A percentile compares a stretch with the other conserved stretches of the same genome.
These are phyloP conservation scores for Tetragnatha versicolor DNA, from an alignment of 1,140 invertebrate genomes.

Conservation along the genomic window DNA sequence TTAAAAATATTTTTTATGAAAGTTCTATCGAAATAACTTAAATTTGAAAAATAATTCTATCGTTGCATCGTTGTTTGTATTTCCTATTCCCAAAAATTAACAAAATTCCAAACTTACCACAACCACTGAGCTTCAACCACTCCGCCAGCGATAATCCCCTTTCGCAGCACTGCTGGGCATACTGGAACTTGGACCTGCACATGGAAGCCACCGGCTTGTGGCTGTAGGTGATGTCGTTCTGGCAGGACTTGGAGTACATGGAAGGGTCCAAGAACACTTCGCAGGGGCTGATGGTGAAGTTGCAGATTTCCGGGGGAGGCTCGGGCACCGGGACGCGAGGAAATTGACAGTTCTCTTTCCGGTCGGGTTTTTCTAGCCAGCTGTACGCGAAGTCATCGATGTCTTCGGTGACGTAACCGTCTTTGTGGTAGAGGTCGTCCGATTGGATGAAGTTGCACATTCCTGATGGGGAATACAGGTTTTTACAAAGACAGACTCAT, in stretches of 20 bases:
- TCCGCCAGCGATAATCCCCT: constrained; percentile 73
- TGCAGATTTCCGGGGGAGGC: constrained; percentile 62
- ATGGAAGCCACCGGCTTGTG: constrained; percentile 63
- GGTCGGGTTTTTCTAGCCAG: constrained; percentile 65
- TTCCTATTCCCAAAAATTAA: neutral
- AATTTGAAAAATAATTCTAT: neutral
- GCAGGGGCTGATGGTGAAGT: constrained; percentile 47
- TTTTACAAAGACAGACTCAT: neutral
- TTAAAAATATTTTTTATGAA: constrained; percentile 9
- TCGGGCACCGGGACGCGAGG: constrained; percentile 53
- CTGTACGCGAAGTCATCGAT: constrained; percentile 70
- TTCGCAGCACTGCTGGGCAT: constrained; percentile 74
- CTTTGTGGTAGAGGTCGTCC: constrained; percentile 71
- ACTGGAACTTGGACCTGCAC: constrained; percentile 74
- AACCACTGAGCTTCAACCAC: constrained; percentile 73
- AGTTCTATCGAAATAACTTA: neutral
- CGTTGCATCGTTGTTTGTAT: neutral
- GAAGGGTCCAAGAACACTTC: constrained; percentile 70
- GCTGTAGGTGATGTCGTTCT: constrained; percentile 72
- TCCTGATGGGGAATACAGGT: constrained; percentile 58
- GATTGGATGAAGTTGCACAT: constrained; percentile 74
- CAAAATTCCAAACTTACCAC: constrained; percentile 66
- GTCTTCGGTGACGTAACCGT: constrained; percentile 65
- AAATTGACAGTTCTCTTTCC: constrained; percentile 55
- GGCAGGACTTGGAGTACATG: constrained; percentile 73